A percentile compares a stretch with the other conserved stretches of the same genome.
Conservation (phyloP, 2,888 invertebrate genomes). For the Chloroclystis v-ata region DNA sequence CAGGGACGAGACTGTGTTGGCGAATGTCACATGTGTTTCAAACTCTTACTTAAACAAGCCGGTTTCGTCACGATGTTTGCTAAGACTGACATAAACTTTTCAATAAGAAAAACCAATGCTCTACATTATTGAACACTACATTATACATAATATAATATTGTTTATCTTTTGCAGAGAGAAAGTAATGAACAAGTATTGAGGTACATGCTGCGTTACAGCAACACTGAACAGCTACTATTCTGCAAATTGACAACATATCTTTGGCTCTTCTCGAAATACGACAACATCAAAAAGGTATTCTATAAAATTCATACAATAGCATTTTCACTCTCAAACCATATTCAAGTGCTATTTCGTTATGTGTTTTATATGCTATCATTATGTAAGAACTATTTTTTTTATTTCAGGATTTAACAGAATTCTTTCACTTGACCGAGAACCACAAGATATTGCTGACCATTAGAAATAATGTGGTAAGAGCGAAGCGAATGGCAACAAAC, state of each 20-base stretch:
- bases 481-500: slow-evolving; percentile 56
- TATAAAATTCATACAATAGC: background rate
- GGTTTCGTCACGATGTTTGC: no score
- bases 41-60: no score
- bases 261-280: slow-evolving; percentile 81
- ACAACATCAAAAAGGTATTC: slow-evolving; percentile 59
- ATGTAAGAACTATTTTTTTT: background rate
- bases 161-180: slow-evolving; percentile 71
- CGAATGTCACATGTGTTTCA: no score
- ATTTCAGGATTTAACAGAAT: slow-evolving; percentile 58
- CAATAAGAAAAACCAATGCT: no score
- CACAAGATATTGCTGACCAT: slow-evolving; percentile 58
- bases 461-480: slow-evolving; percentile 54
- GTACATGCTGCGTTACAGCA: slow-evolving; percentile 82
- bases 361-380: no score
- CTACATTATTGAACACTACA: no score
- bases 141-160: no score
- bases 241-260: slow-evolving; percentile 81
- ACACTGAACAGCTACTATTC: slow-evolving; percentile 81
- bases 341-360: no score
- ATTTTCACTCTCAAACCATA: no score
- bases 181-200: slow-evolving; percentile 79
- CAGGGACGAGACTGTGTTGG: no score
- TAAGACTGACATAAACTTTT: no score
- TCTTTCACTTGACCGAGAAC: slow-evolving; percentile 55